These are phyloP conservation scores for Tridacna crocea DNA, from an alignment of 2,888 invertebrate species.

Conservation along the genomic window DNA sequence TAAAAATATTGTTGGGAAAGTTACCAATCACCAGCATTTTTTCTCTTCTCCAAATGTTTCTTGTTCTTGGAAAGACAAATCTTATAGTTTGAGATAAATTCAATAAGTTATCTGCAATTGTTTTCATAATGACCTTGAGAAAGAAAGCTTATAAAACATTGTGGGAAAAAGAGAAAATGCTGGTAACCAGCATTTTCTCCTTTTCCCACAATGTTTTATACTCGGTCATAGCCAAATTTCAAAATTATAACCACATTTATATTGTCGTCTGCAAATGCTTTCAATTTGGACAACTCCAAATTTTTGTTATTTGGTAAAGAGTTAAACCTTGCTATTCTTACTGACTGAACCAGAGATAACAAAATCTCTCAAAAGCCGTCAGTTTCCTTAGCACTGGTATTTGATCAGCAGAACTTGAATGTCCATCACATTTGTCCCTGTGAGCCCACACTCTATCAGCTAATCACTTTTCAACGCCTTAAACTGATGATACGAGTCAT, in stretches of 20 bases:
- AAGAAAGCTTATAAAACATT: not conserved
- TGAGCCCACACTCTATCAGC: constrained; percentile 93
- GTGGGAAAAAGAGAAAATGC: not conserved
- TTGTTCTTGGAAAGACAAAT: not conserved
- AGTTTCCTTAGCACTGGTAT: not conserved
- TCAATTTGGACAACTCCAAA: not conserved
- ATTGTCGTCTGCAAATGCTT: not conserved
- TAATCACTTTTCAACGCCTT: constrained; percentile 87
- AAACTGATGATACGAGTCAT: constrained; percentile 94
- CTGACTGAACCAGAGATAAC: not conserved
- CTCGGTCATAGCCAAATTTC: not conserved
- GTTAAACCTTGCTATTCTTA: not conserved
- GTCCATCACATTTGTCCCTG: constrained; percentile 99
- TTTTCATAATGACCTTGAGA: not conserved
- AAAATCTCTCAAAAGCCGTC: not conserved
- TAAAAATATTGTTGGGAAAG: not conserved
- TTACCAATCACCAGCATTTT: too few relatives aligned
- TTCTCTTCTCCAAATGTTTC: not conserved
- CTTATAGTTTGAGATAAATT: not conserved
- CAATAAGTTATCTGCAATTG: not conserved
- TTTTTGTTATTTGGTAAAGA: not conserved
- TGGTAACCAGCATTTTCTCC: too few relatives aligned
- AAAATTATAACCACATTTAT: not conserved
- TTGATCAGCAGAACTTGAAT: constrained; percentile 85
- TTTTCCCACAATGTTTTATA: not conserved